phyloP scores from a whole-genome alignment of 2,113 vertebrate species.

The Archilochus colubris region DNA sequence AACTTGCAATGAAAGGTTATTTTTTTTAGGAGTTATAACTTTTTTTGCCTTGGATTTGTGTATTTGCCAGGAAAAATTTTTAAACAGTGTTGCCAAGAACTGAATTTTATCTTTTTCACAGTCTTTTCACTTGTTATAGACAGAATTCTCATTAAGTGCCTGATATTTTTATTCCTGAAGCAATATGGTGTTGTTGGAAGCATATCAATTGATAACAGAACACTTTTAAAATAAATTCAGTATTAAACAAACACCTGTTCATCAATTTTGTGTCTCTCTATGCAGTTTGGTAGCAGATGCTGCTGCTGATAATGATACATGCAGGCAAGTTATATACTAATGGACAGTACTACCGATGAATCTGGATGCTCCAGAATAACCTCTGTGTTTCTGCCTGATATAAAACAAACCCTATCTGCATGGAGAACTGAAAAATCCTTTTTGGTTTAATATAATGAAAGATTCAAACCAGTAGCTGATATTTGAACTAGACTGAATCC shows the following conservation, averaged over 20 bases:
- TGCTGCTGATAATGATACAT: slow-evolving; percentile 30
- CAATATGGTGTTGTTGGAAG: slow-evolving; percentile 6
- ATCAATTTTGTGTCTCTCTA: slow-evolving; percentile 17
- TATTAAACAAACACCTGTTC: slow-evolving; percentile 58
- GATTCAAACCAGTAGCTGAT: background rate
- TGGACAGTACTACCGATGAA: background rate
- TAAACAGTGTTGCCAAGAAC: background rate
- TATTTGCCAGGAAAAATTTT: background rate
- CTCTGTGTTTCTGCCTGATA: background rate
- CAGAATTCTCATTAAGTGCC: slow-evolving; percentile 8
- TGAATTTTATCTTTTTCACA: background rate
- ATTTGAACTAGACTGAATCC: background rate
- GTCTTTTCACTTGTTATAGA: background rate
- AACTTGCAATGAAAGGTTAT: background rate
- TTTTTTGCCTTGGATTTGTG: background rate
- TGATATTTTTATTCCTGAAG: slow-evolving; percentile 45
- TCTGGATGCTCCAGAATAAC: background rate
- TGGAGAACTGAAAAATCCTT: background rate
- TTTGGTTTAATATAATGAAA: background rate
- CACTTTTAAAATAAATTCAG: slow-evolving; percentile 44
- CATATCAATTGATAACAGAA: slow-evolving; percentile 28
- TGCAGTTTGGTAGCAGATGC: slow-evolving; percentile 38
- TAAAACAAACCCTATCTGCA: background rate
- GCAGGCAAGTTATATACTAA: background rate
- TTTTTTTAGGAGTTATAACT: background rate